Conservation (phyloP, 2,113 vertebrate genomes). For the Arvicanthis niloticus region DNA sequence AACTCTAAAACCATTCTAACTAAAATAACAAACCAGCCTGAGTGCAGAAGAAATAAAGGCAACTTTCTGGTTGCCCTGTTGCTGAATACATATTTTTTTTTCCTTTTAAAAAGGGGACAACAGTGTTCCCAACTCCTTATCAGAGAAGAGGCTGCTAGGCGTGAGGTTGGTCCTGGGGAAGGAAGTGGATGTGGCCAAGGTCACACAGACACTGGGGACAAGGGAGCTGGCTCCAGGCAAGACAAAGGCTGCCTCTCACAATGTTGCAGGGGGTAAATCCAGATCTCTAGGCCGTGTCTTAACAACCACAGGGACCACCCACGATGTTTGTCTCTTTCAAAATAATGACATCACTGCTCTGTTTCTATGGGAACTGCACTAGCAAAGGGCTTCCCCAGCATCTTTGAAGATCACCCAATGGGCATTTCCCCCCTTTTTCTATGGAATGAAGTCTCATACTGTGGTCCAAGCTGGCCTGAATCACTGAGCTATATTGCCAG, state of each 20-base stretch:
- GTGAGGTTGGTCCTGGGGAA: accelerated
- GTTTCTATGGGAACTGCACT: not conserved
- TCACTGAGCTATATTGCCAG: not conserved
- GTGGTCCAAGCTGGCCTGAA: not conserved
- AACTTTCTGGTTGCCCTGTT: not conserved
- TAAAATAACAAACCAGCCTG: not conserved
- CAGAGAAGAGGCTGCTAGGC: conserved; percentile 40
- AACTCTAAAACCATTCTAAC: not conserved
- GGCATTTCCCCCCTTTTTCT: not conserved
- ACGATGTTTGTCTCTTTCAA: not conserved
- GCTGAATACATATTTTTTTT: not conserved
- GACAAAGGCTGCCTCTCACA: not conserved
- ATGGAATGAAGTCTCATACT: not conserved
- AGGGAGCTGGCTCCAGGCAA: not conserved
- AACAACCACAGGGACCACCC: not conserved
- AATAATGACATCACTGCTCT: accelerated
- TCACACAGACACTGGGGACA: not conserved
- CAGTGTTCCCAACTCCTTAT: conserved; percentile 29
- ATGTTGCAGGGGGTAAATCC: not conserved
- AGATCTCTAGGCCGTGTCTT: not conserved
- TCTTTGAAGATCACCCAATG: not conserved
- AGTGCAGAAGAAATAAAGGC: conserved; percentile 6
- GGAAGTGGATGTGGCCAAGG: not conserved
- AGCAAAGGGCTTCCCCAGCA: not conserved
- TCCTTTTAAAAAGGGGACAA: not conserved